Base-by-base conservation (phyloP, 2,113 vertebrate genomes). In the Stercorarius parasiticus region DNA sequence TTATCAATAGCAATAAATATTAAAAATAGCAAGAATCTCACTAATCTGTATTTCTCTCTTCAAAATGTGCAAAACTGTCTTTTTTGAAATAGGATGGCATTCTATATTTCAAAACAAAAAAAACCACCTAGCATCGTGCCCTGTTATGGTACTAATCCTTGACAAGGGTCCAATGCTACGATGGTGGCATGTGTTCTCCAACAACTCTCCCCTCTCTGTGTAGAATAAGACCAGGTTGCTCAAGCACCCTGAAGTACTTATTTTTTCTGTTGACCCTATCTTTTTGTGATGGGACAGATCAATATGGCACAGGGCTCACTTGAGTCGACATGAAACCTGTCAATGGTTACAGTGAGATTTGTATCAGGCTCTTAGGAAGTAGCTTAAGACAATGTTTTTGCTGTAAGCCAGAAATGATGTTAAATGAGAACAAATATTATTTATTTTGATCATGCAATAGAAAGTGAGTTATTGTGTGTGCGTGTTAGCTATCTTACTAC, bases 81-180 rank as follows among this genome's bases (percentile, higher is more conserved):
- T 67, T 62, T 87, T 27, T 15, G 25, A 78, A 65, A 52, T 34
- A 11, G 5, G 18, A 30, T 49, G 32, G 4, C 12, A 26, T 29
- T 67, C 15, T 71, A 0, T 10, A 49, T 40, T 79, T 90, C 25
- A 61, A 65, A 84, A 15, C 8, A 79, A 78, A 79, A 58, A 42
- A 6, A 15, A n/a, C 13, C 1, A 0, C 15, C 30, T 34, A 3
- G 3, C 4, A 11, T 9, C 22, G 8, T 16, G 25, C 30, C 2
- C 4, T 25, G 3, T 30, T n/a, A 11, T 19, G 14, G 18, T 11
- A 13, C 8, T 45, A 43, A 36, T 25, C 34, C 21, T 65, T 71
- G 55, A n/a, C 22, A 21, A 15, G 6, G 13, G 10, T 42, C 13
- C 42, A 59, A 5, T 13, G 30, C 10, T 77, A 11, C 1, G 1